phyloP scores from a whole-genome alignment of 2,888 invertebrate species.

The Liodrosophila aerea region DNA sequence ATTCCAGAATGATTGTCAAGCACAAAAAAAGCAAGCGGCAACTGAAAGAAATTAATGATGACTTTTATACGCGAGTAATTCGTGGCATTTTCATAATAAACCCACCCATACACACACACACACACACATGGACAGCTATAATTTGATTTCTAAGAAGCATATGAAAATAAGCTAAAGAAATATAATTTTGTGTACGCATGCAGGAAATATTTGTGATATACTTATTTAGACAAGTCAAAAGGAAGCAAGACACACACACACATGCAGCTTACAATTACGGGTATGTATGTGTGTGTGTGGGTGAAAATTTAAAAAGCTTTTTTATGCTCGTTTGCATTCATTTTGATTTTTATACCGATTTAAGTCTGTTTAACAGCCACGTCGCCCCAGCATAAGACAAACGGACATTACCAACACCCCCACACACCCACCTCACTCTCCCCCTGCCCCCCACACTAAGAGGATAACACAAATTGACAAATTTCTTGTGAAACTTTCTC shows the following conservation, averaged over 20 bases:
- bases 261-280: background rate
- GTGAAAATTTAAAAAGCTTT: conserved; percentile 58
- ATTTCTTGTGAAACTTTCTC: conserved; percentile 28
- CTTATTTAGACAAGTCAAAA: background rate
- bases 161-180: conserved; percentile 53
- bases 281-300: conserved; percentile 36
- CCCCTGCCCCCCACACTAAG: conserved; percentile 27
- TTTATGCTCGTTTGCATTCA: conserved; percentile 74
- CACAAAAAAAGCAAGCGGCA: conserved; percentile 43
- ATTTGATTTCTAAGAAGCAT: conserved; percentile 68
- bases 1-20: conserved; percentile 69
- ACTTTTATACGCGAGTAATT: conserved; percentile 76
- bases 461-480: conserved; percentile 65
- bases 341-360: conserved; percentile 62
- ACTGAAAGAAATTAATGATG: conserved; percentile 76
- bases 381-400: conserved; percentile 66
- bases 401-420: conserved; percentile 27
- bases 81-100: conserved; percentile 77
- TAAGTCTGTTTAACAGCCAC: conserved; percentile 69
- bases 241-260: conserved; percentile 15
- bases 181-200: conserved; percentile 56
- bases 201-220: conserved; percentile 45
- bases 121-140: conserved; percentile 51
- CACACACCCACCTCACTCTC: background rate
- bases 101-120: conserved; percentile 27